A percentile compares a stretch with the other conserved stretches of the same genome.
Evolutionary conservation across 1,140 invertebrate genomes (phyloP).

Genomic region (Chionoecetes opilio): DNA sequence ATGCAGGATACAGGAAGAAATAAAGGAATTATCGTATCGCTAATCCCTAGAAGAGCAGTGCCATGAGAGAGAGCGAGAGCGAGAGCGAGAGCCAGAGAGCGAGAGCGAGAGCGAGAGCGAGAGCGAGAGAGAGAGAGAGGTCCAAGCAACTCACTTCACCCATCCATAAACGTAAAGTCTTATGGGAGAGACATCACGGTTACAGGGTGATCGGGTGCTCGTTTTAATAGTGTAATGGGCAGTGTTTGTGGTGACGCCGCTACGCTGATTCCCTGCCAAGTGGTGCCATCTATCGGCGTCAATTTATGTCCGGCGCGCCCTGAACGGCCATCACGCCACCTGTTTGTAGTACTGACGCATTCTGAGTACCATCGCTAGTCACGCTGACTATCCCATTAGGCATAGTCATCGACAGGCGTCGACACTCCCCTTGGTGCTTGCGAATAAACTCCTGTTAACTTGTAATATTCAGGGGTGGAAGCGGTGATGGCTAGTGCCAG

Average conservation of each 20-base stretch:
- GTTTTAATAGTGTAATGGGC: constrained; percentile 3
- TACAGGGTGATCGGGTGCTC: not conserved
- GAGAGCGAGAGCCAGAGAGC: not conserved
- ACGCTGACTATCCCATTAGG: not conserved
- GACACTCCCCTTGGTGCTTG: not conserved
- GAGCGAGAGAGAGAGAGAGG: too few relatives aligned
- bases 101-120: not conserved
- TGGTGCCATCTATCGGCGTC: constrained; percentile 3
- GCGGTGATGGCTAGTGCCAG: too few relatives aligned
- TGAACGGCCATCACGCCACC: not conserved
- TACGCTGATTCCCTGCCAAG: not conserved
- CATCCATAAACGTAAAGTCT: too few relatives aligned
- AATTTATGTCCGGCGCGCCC: not conserved
- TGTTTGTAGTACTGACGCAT: not conserved
- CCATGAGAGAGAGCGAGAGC: not conserved
- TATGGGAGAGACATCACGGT: not conserved
- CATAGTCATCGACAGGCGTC: not conserved
- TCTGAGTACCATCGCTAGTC: not conserved
- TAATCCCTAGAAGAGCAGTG: too few relatives aligned
- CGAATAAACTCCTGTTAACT: not conserved
- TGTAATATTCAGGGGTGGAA: not conserved
- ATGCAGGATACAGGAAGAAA: too few relatives aligned
- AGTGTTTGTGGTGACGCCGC: not conserved
- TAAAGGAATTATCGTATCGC: not conserved
- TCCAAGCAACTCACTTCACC: too few relatives aligned